Conservation (phyloP, 2,888 invertebrate species). For the Incurvaria masculella region DNA sequence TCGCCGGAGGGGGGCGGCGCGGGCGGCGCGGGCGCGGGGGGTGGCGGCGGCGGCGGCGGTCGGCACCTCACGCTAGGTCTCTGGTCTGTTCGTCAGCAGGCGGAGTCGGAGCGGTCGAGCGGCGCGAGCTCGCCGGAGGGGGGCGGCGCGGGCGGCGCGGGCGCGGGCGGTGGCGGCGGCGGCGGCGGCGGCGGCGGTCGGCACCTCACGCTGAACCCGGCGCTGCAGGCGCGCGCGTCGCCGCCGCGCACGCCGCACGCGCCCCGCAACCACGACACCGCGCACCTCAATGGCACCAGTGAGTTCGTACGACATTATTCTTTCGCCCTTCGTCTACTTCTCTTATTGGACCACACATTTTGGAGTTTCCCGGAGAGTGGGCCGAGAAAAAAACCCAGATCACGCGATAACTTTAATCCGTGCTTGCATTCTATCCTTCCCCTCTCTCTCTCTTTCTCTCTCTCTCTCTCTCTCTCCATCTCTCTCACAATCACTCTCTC, state of each 20-base stretch:
- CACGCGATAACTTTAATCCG: too few species aligned
- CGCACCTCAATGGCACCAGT: constrained; percentile 53
- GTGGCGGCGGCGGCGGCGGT: too few species aligned
- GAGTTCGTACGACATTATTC: constrained; percentile 50
- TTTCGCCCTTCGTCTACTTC: background rate
- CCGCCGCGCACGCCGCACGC: constrained; percentile 29
- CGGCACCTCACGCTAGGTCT: background rate
- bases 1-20: constrained; percentile 55
- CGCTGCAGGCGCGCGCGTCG: constrained; percentile 1
- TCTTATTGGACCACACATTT: background rate
- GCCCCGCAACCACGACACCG: constrained; percentile 17
- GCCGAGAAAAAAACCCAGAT: too few species aligned
- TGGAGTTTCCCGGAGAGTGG: too few species aligned
- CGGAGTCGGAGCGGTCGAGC: constrained; percentile 66
- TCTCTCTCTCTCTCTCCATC: too few species aligned
- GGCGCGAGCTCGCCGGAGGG: constrained; percentile 62
- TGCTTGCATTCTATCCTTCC: too few species aligned
- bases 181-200: constrained; percentile 38
- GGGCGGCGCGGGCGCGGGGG: constrained; percentile 41
- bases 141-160: constrained; percentile 42
- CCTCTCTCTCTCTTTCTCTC: too few species aligned
- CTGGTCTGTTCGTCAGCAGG: constrained; percentile 30
- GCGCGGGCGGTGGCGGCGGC: constrained; percentile 43
- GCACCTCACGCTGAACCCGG: constrained; percentile 1
- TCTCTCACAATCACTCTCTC: too few species aligned